Evolutionary conservation across 2,113 vertebrate species (phyloP).

Genomic region (Stigmatopora nigra): DNA sequence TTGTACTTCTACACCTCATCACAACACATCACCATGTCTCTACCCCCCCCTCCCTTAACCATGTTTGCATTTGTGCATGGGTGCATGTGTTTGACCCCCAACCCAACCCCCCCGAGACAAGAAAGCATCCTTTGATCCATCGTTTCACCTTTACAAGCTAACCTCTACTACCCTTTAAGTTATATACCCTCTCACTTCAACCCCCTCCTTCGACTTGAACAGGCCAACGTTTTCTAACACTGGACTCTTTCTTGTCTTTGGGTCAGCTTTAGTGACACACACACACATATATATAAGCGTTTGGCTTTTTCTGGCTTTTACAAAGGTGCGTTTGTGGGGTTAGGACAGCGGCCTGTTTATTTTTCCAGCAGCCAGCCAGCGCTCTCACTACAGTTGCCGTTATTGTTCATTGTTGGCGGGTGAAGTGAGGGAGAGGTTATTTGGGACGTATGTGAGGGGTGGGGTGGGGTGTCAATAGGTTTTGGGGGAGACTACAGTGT

Average conservation of each 20-base stretch:
- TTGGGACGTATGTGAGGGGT: constrained; percentile 11
- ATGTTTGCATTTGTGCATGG: constrained; percentile 39
- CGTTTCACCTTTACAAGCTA: constrained; percentile 54
- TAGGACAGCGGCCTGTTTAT: constrained; percentile 75
- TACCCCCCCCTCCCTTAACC: constrained; percentile 13
- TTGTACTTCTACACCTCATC: constrained; percentile 6
- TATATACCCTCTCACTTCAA: constrained; percentile 27
- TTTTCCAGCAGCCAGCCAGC: constrained; percentile 76
- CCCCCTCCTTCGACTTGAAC: constrained; percentile 58
- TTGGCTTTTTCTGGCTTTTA: constrained; percentile 58
- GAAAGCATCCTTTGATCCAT: constrained; percentile 73
- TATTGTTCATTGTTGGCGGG: constrained; percentile 87
- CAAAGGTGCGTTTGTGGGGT: constrained; percentile 79
- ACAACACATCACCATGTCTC: constrained; percentile 1
- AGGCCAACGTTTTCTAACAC: constrained; percentile 74
- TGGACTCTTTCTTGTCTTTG: constrained; percentile 81
- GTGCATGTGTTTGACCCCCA: constrained; percentile 21
- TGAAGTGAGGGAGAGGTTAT: constrained; percentile 37
- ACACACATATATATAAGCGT: constrained; percentile 16
- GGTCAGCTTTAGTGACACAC: constrained; percentile 63
- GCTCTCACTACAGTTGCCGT: constrained; percentile 82
- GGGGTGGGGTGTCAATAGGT: constrained; percentile 42
- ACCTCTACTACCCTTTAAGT: constrained; percentile 22
- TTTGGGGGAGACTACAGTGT: constrained; percentile 39
- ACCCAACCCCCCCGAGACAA: constrained; percentile 38